These are phyloP conservation scores for Nephrocerus scutellatus DNA, from an alignment of 2,888 invertebrate genomes.

Conservation along the genomic window DNA sequence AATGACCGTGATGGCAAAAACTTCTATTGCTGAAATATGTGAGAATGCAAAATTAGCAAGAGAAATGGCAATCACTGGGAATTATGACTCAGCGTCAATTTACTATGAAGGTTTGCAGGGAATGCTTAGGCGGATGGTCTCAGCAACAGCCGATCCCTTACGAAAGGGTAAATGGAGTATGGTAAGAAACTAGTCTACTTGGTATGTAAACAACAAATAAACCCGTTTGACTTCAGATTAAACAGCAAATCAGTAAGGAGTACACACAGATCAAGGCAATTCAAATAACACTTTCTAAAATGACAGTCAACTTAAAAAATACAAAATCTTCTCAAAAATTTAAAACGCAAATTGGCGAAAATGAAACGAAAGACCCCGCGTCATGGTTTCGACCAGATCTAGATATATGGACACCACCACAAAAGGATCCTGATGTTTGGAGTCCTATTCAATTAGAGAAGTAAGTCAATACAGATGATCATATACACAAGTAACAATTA, in stretches of 20 bases:
- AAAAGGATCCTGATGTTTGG: slow-evolving; percentile 78
- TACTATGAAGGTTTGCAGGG: slow-evolving; percentile 91
- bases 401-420: slow-evolving; percentile 67
- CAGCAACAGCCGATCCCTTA: slow-evolving; percentile 70
- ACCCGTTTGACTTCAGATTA: slow-evolving; percentile 54
- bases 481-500: no score
- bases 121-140: slow-evolving; percentile 78
- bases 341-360: slow-evolving; percentile 37
- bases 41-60: slow-evolving; percentile 92
- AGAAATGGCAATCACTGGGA: slow-evolving; percentile 90
- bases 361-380: slow-evolving; percentile 43
- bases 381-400: slow-evolving; percentile 63
- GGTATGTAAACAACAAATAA: background rate
- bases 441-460: slow-evolving; percentile 74
- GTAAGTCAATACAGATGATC: no score
- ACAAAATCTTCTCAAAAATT: slow-evolving; percentile 50
- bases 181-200: slow-evolving; percentile 59
- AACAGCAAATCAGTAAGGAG: slow-evolving; percentile 81
- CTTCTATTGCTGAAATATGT: slow-evolving; percentile 83
- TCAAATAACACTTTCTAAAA: slow-evolving; percentile 44
- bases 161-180: slow-evolving; percentile 85
- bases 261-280: slow-evolving; percentile 81
- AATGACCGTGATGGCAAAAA: slow-evolving; percentile 75
- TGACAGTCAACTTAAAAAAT: slow-evolving; percentile 45
- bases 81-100: slow-evolving; percentile 89